Evolutionary conservation across 2,113 vertebrate species (phyloP).

Genomic region (Gymnogyps californianus): DNA sequence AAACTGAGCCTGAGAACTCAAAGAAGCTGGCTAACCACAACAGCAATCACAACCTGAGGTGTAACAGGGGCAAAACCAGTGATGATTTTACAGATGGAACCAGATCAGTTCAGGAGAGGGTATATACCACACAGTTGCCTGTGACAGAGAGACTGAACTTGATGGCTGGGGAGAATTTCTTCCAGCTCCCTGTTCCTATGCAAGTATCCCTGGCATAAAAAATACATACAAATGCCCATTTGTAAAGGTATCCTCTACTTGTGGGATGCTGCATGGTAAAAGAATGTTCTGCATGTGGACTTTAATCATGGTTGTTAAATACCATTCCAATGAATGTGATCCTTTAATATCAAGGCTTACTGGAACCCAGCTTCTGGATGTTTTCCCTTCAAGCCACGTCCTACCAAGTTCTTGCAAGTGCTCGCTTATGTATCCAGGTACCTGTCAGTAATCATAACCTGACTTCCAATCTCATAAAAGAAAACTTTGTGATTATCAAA

Average conservation of each 20-base stretch:
- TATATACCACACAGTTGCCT: not conserved
- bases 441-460: not conserved
- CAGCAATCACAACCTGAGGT: not conserved
- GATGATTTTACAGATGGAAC: not conserved
- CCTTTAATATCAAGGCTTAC: not conserved
- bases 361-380: not conserved
- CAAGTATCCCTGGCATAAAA: not conserved
- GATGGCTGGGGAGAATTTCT: not conserved
- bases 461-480: not conserved
- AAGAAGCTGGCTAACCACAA: not conserved
- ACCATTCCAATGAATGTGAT: not conserved
- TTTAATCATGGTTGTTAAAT: not conserved
- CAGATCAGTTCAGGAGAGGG: not conserved
- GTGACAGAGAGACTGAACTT: not conserved
- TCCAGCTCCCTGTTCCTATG: not conserved
- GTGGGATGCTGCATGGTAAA: not conserved
- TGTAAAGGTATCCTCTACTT: not conserved
- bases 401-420: not conserved
- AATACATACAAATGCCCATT: not conserved
- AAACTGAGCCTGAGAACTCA: not conserved
- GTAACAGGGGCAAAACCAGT: accelerated
- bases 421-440: not conserved
- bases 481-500: not conserved
- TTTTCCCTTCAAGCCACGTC: not conserved
- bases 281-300: not conserved